Percentiles rank a stretch among this genome's conserved stretches.
These are phyloP conservation scores for Ferrisia virgata DNA, from an alignment of 2,888 invertebrate species.

Conservation along the genomic window DNA sequence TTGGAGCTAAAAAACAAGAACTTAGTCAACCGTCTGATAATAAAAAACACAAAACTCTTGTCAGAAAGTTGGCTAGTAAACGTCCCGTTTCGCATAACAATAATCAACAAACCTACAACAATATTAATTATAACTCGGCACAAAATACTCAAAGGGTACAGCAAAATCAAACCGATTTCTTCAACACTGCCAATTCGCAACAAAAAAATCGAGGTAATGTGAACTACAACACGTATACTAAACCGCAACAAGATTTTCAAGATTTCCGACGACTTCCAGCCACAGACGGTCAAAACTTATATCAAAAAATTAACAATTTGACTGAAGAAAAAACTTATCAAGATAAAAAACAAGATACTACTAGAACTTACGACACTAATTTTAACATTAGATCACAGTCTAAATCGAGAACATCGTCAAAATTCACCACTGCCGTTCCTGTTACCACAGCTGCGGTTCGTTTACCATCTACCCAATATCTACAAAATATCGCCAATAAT, in stretches of 20 bases:
- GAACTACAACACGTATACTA: slow-evolving; percentile 31
- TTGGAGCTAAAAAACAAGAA: slow-evolving; percentile 45
- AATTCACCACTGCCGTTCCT: slow-evolving; percentile 2
- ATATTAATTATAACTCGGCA: not conserved
- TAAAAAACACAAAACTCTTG: slow-evolving; percentile 52
- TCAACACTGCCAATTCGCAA: not conserved
- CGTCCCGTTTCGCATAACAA: slow-evolving; percentile 51
- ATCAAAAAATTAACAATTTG: slow-evolving; percentile 36
- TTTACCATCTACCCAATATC: slow-evolving; percentile 40
- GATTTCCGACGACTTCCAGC: not conserved
- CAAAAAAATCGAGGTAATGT: slow-evolving; percentile 34
- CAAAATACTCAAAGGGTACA: not conserved
- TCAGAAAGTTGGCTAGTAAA: slow-evolving; percentile 48
- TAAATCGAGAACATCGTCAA: not conserved
- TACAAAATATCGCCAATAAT: slow-evolving; percentile 39
- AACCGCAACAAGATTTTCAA: not conserved
- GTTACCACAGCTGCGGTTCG: slow-evolving; percentile 28
- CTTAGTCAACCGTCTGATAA: slow-evolving; percentile 30
- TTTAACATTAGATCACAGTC: not conserved
- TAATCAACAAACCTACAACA: slow-evolving; percentile 27
- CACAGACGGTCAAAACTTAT: slow-evolving; percentile 11
- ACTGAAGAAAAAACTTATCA: slow-evolving; percentile 28
- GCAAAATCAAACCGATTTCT: slow-evolving; percentile 18
- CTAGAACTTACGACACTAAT: slow-evolving; percentile 16
- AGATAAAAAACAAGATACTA: slow-evolving; percentile 10